Conservation (phyloP, 2,797 vertebrate species). For the Crenichthys baileyi region DNA sequence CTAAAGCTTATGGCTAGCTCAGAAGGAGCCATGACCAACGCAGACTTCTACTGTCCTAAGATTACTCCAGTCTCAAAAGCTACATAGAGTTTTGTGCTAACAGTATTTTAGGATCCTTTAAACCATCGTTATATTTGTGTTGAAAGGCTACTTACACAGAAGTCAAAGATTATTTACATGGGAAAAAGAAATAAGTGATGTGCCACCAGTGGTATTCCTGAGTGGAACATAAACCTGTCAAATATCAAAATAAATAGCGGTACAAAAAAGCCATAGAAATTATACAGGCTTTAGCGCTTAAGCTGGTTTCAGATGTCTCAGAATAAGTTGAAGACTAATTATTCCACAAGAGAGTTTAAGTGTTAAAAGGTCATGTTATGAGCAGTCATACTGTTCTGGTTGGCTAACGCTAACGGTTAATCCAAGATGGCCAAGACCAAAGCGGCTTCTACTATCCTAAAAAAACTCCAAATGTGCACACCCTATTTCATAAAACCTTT, state of each 20-base stretch:
- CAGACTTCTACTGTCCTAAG: not conserved
- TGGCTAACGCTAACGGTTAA: not conserved
- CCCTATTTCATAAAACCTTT: not conserved
- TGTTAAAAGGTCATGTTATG: not conserved
- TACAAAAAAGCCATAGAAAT: not conserved
- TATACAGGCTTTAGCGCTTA: not conserved
- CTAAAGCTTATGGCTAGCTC: not conserved
- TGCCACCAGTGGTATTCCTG: not conserved
- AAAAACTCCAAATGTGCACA: not conserved
- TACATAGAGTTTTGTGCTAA: not conserved
- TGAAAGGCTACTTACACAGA: not conserved
- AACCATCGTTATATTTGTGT: too few species aligned
- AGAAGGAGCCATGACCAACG: not conserved
- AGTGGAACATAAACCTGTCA: not conserved
- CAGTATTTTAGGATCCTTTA: not conserved
- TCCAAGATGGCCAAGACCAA: not conserved
- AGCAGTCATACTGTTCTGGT: too few species aligned
- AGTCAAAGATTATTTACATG: not conserved
- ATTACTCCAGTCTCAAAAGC: not conserved
- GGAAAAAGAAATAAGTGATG: not conserved
- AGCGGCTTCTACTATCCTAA: not conserved
- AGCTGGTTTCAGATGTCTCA: not conserved
- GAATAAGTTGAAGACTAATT: not conserved
- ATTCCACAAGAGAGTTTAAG: too few species aligned
- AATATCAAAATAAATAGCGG: not conserved